These are phyloP conservation scores for Aphaenogaster rudis DNA, from an alignment of 1,140 invertebrate genomes.

Conservation along the genomic window DNA sequence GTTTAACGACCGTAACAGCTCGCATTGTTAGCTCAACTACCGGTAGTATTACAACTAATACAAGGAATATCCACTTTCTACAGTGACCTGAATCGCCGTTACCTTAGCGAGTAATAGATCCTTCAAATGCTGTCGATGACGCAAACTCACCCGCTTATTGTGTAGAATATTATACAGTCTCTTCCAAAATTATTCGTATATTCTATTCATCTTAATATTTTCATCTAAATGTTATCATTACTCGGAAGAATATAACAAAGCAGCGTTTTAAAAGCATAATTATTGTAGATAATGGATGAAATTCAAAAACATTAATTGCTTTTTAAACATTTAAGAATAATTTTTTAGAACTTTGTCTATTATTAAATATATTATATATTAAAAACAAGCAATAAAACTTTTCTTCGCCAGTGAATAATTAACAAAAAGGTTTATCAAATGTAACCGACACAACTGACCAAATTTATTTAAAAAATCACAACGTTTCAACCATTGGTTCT, in stretches of 20 bases:
- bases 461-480: too few species aligned
- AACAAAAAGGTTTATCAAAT: too few species aligned
- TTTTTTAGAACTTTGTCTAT: not conserved
- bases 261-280: not conserved
- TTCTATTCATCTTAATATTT: not conserved
- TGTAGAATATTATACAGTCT: conserved; percentile 19
- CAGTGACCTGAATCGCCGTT: conserved; percentile 59
- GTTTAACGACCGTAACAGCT: conserved; percentile 47
- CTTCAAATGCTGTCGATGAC: conserved; percentile 64
- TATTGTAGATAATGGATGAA: not conserved
- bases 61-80: conserved; percentile 65
- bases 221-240: not conserved
- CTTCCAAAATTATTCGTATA: conserved; percentile 2
- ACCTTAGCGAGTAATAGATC: conserved; percentile 55
- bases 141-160: conserved; percentile 52
- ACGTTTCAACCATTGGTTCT: too few species aligned
- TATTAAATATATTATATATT: not conserved
- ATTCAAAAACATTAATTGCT: not conserved
- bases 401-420: too few species aligned
- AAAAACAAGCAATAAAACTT: not conserved
- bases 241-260: not conserved
- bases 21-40: conserved; percentile 51
- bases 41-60: conserved; percentile 52
- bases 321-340: not conserved
- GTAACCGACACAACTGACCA: too few species aligned